Percentiles rank a stretch among this genome's conserved stretches.
phyloP scores from a whole-genome alignment of 1,140 invertebrate species.

The Penaeus japonicus region DNA sequence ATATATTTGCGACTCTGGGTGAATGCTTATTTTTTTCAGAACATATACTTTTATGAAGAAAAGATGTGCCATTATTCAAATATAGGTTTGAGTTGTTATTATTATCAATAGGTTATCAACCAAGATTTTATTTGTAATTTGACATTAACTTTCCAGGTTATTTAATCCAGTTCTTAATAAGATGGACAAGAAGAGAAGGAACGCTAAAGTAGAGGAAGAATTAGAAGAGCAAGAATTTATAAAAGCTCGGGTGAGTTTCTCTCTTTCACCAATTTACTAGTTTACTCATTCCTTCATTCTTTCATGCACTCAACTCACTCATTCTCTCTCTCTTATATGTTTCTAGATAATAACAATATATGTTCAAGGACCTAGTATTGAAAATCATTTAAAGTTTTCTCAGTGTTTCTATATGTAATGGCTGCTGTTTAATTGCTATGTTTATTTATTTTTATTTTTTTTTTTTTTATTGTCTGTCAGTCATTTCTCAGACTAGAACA shows the following conservation, averaged over 20 bases:
- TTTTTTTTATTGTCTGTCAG: background rate
- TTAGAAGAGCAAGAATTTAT: slow-evolving; percentile 64
- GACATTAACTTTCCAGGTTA: slow-evolving; percentile 65
- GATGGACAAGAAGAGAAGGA: slow-evolving; percentile 71
- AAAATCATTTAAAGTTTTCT: too few relatives aligned
- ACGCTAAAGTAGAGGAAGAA: slow-evolving; percentile 62
- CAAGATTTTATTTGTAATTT: background rate
- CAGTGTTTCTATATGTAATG: too few relatives aligned
- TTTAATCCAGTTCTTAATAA: slow-evolving; percentile 90
- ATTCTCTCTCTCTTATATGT: too few relatives aligned
- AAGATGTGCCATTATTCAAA: too few relatives aligned
- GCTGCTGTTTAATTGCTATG: too few relatives aligned
- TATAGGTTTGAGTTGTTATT: too few relatives aligned
- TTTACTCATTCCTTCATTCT: background rate
- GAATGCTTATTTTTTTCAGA: too few relatives aligned
- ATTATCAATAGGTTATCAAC: slow-evolving; percentile 9
- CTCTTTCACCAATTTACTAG: background rate
- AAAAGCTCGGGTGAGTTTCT: slow-evolving; percentile 11
- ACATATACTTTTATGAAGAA: too few relatives aligned
- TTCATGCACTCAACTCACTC: background rate
- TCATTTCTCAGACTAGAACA: background rate
- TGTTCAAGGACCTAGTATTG: too few relatives aligned
- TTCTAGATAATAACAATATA: too few relatives aligned
- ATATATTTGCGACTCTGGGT: too few relatives aligned
- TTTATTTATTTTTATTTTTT: too few relatives aligned